Base-by-base conservation (phyloP, 2,888 invertebrate genomes). In the Conistra vaccinii region DNA sequence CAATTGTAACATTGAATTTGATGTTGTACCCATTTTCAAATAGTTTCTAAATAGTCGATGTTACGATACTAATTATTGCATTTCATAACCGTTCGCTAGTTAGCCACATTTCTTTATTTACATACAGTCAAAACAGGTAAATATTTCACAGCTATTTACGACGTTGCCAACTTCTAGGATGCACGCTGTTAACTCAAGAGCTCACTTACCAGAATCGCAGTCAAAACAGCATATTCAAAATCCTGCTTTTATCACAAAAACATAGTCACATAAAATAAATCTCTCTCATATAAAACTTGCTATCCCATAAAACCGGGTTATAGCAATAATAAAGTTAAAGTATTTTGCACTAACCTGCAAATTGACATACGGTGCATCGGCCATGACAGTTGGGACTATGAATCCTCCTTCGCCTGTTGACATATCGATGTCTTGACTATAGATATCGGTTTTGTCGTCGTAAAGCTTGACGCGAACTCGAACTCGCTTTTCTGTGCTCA, bases 361-460 rank as follows among this genome's bases (percentile, higher is more conserved):
- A 76, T 97, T 97, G 83, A 97, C 97, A 80, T 97, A 96, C 35
- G 97, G 97, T 81, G 97, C 97, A 89, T 97, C 97, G 3, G 97
- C 97, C 94, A 97, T 93, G 39, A 97, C 97, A 63, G 97, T 97
- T 0, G 97, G 97, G 1, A 97, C 97, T n/a, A 97, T 96, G 89
- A 97, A 97, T 9, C 97, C 97, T 1, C 97, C 97, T 90, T 97
- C 97, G 0, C 97, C 97, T 6, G 97, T 97, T 0, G 97, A 97
- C 95, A 97, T 97, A 91, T 97, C 97, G 69, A 97, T 97, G 84
- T 97, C 97, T 91, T 97, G 97, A 82, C 97, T 97, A 92, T 97
- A 97, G 91, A 97, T 97, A 81, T 97, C 97, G 0, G 97, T 97
- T 17, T 97, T 97, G 90, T 97, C 97, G 85, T 97, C 97, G 87